Conservation (phyloP, 2,888 invertebrate species). For the Phengaris arion region DNA sequence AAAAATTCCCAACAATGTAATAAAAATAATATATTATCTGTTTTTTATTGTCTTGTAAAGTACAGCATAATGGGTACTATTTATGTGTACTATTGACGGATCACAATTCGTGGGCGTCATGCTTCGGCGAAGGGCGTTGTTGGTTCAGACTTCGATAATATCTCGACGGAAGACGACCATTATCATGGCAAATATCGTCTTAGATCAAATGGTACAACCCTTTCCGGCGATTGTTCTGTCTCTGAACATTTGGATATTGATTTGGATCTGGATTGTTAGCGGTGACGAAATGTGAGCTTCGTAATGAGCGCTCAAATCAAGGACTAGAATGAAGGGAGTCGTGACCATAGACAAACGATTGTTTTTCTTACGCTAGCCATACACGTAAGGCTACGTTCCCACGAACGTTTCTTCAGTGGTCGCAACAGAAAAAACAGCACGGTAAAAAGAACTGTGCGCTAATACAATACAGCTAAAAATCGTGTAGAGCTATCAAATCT, state of each 20-base stretch:
- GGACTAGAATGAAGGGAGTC: too few relatives aligned
- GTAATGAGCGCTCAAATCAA: too few relatives aligned
- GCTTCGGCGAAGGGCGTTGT: slow-evolving; percentile 39
- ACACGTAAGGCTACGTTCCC: too few relatives aligned
- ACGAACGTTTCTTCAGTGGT: too few relatives aligned
- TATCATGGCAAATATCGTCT: slow-evolving; percentile 53
- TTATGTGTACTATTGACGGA: not conserved
- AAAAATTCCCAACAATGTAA: too few relatives aligned
- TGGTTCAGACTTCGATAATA: slow-evolving; percentile 40
- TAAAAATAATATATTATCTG: too few relatives aligned
- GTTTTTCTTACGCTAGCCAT: too few relatives aligned
- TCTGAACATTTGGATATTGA: not conserved
- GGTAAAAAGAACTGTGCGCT: too few relatives aligned
- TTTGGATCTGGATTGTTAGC: not conserved
- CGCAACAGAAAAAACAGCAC: too few relatives aligned
- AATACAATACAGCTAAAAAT: too few relatives aligned
- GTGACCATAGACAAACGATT: too few relatives aligned
- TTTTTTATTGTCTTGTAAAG: not conserved
- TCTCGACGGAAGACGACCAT: slow-evolving; percentile 53
- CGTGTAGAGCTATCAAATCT: too few relatives aligned
- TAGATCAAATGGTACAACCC: slow-evolving; percentile 53
- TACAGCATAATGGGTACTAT: not conserved
- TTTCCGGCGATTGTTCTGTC: slow-evolving; percentile 65
- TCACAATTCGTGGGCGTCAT: not conserved
- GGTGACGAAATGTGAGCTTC: slow-evolving; percentile 16